A percentile compares a stretch with the other conserved stretches of the same genome.
phyloP scores from a whole-genome alignment of 2,113 vertebrate genomes.

The Cyprinodon tularosa region DNA sequence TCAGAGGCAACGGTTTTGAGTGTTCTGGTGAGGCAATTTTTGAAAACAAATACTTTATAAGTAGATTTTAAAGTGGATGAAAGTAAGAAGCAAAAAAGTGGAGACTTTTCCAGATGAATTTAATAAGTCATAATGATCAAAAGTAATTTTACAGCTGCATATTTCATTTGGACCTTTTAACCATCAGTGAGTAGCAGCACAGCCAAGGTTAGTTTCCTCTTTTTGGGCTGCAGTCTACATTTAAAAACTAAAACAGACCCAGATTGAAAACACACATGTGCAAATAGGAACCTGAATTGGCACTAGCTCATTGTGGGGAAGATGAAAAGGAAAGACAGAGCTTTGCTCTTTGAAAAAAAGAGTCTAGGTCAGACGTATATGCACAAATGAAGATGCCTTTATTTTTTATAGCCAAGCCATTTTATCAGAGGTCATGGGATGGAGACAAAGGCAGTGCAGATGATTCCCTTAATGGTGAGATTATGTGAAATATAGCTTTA shows the following conservation, averaged over 20 bases:
- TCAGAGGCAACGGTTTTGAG: constrained; percentile 87
- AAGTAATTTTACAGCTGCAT: constrained; percentile 40
- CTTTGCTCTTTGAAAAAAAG: constrained; percentile 36
- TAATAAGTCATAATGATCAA: constrained; percentile 14
- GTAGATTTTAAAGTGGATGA: constrained; percentile 2
- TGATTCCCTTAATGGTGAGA: constrained; percentile 82
- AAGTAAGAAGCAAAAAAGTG: constrained; percentile 1
- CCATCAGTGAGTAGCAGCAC: constrained; percentile 32
- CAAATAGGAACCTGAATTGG: constrained; percentile 58
- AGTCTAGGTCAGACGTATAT: constrained; percentile 5
- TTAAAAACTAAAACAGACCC: constrained; percentile 48
- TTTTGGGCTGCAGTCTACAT: constrained; percentile 43
- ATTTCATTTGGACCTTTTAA: constrained; percentile 48
- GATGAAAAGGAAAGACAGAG: constrained; percentile 22
- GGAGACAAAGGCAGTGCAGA: constrained; percentile 79
- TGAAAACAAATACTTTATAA: constrained; percentile 5
- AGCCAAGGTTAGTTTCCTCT: constrained; percentile 65
- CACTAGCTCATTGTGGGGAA: constrained; percentile 28
- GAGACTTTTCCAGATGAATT: constrained; percentile 8
- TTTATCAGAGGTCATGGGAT: constrained; percentile 78
- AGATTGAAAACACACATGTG: constrained; percentile 72
- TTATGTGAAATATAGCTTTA: constrained; percentile 51
- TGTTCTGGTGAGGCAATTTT: constrained; percentile 86
- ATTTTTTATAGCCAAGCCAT: constrained; percentile 82
- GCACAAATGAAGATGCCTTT: constrained; percentile 67